A percentile compares a stretch with the other conserved stretches of the same genome.
Evolutionary conservation across 2,113 vertebrate species (phyloP).

Genomic region (Dryoscopus gambensis): DNA sequence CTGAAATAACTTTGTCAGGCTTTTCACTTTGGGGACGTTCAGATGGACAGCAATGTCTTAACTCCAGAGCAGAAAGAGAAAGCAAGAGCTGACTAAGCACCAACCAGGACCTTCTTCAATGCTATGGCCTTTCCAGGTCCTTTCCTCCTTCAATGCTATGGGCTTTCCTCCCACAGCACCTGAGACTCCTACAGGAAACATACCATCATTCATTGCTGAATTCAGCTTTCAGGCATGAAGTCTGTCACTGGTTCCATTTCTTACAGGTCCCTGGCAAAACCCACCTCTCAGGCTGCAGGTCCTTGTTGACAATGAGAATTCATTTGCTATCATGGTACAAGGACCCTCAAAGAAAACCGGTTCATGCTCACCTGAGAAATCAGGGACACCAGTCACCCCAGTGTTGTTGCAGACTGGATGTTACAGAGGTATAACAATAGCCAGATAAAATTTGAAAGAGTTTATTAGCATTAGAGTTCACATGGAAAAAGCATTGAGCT

Average conservation of each 20-base stretch:
- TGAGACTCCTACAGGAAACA: not conserved
- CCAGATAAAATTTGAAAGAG: not conserved
- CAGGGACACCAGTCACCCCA: not conserved
- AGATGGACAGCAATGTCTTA: not conserved
- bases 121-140: not conserved
- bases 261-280: not conserved
- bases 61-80: not conserved
- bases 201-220: too few relatives aligned
- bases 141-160: not conserved
- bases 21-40: not conserved
- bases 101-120: not conserved
- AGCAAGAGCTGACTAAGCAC: not conserved
- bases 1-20: not conserved
- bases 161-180: not conserved
- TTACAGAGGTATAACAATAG: not conserved
- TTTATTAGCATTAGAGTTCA: not conserved
- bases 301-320: not conserved
- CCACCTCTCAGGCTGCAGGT: not conserved
- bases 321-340: fast-evolving
- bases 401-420: not conserved
- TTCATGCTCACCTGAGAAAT: not conserved
- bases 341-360: not conserved
- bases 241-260: not conserved
- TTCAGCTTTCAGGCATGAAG: not conserved
- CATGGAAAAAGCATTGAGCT: not conserved